These are phyloP conservation scores for Orycteropus afer DNA, from an alignment of 2,113 vertebrate genomes.

Conservation along the genomic window DNA sequence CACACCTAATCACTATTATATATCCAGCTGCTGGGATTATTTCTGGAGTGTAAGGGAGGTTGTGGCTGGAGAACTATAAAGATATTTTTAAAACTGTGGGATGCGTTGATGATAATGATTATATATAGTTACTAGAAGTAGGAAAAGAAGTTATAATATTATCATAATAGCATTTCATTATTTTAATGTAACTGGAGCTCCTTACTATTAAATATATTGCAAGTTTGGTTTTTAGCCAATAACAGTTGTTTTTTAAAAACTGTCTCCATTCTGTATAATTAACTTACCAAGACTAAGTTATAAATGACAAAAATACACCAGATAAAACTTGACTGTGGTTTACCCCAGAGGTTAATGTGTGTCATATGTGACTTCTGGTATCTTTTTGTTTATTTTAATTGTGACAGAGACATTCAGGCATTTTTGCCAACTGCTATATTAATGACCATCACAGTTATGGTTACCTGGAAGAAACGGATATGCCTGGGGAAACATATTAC, in stretches of 20 bases:
- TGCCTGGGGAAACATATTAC: constrained; percentile 55
- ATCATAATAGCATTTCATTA: not conserved
- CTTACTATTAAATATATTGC: not conserved
- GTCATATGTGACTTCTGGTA: not conserved
- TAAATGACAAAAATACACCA: not conserved
- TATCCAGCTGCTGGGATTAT: not conserved
- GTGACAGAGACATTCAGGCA: constrained; percentile 10
- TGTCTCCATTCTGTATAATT: not conserved
- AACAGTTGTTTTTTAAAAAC: not conserved
- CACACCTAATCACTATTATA: not conserved
- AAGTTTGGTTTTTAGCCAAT: constrained; percentile 23
- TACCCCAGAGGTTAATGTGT: not conserved
- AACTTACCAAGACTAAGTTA: constrained; percentile 10
- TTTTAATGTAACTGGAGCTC: not conserved
- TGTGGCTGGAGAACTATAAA: not conserved
- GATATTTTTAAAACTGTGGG: not conserved
- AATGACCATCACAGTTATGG: constrained; percentile 56
- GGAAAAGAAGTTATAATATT: not conserved
- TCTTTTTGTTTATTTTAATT: constrained; percentile 74
- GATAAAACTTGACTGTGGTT: not conserved
- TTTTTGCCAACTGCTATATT: constrained; percentile 46
- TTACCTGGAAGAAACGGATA: constrained; percentile 66
- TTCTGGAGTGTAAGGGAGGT: not conserved
- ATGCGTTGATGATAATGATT: not conserved
- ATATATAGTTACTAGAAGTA: not conserved